Base-by-base conservation (phyloP, 2,113 vertebrate species). In the Ceratotherium simum region DNA sequence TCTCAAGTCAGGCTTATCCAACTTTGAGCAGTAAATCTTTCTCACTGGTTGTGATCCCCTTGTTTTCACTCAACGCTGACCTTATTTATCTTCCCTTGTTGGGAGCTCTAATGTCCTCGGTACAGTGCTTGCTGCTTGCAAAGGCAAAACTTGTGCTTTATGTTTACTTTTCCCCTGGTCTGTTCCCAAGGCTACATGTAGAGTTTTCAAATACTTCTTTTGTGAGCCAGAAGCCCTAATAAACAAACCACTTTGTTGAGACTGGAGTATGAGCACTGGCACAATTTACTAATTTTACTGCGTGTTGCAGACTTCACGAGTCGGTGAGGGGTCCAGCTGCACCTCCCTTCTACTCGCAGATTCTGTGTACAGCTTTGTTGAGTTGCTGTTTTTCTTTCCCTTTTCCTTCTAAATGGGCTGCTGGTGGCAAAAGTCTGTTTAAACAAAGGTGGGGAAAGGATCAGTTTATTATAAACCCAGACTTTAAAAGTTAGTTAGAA, bases 221-320 rank as follows among this genome's bases (percentile, higher is more conserved):
- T 97, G 94, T 97, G 96, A 96, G 92, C 95, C 13, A 62, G 94
- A 78, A 87, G 82, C 87, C 83, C 81, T 79, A 51, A 89, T 97
- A 98, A 97, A 96, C 96, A 97, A 96, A 92, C 95, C 92, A 20
- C 86, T 92, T 89, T 96, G 97, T 97, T 97, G 97, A 96, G 97
- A 87, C 97, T 93, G 86, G 95, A 60, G 92, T 70, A 23, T 93
- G 65, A 76, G 92, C 83, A 7, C 91, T 93, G 92, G 96, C 82
- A 54, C 42, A 12, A 16, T 64, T 51, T 65, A n/a, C 86, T 75
- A 7, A 5, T 23, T 82, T 95, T 16, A 72, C 91, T 14, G 69
- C 4, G 4, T 0, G 0, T 18, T 29, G 58, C 86, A 93, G 94
- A 86, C 97, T 8, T 88, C 89, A 48, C 6, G 10, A 23, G 95